phyloP scores from a whole-genome alignment of 1,140 invertebrate species.

The Trichogramma pretiosum region DNA sequence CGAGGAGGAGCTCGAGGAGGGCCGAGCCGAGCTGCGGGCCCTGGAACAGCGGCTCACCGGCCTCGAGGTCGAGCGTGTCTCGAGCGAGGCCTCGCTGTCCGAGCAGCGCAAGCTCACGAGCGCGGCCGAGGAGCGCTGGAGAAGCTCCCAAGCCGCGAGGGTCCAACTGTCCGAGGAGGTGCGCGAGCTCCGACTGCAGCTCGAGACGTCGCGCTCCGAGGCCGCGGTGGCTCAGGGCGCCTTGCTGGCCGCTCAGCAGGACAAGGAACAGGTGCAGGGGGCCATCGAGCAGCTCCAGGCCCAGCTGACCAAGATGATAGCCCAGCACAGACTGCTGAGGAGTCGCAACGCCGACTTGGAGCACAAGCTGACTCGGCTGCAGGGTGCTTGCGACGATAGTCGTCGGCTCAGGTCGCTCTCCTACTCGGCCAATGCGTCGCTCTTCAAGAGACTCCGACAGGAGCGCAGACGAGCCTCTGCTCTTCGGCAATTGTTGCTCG shows the following conservation, averaged over 20 bases:
- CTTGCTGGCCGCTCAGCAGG: constrained; percentile 27
- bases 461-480: too few relatives aligned
- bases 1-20: constrained; percentile 23
- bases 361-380: constrained; percentile 26
- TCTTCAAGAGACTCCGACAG: constrained; percentile 26
- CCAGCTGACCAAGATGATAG: constrained; percentile 33
- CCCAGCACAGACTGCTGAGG: constrained; percentile 33
- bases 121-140: constrained; percentile 22
- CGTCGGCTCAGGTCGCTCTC: constrained; percentile 27
- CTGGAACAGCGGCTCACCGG: constrained; percentile 23
- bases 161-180: constrained; percentile 19
- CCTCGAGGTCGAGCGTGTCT: constrained; percentile 21
- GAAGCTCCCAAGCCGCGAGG: constrained; percentile 23
- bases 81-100: constrained; percentile 19
- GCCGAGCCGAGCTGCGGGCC: constrained; percentile 19
- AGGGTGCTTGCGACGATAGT: constrained; percentile 28
- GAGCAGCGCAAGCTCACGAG: constrained; percentile 23
- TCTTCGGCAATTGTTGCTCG: too few relatives aligned
- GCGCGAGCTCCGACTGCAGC: constrained; percentile 15
- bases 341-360: constrained; percentile 30
- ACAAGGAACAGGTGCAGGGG: constrained; percentile 32
- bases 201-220: constrained; percentile 25
- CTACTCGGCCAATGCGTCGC: constrained; percentile 22
- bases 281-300: constrained; percentile 29
- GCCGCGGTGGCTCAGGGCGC: constrained; percentile 25